A percentile compares a stretch with the other conserved stretches of the same genome.
Evolutionary conservation across 2,113 vertebrate species (phyloP).

Genomic region (Vulpes vulpes): DNA sequence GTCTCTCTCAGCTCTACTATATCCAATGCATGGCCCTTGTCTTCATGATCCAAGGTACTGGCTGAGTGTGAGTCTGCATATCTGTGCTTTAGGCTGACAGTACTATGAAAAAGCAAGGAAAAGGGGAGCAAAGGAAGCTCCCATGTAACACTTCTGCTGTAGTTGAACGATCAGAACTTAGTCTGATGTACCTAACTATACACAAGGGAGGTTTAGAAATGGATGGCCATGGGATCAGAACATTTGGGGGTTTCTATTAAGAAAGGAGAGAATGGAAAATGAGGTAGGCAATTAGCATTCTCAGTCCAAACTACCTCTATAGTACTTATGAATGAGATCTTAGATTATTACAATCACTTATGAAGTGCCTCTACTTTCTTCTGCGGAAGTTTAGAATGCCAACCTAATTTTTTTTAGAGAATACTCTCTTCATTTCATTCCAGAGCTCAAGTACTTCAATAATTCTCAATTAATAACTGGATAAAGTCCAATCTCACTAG

Average conservation of each 20-base stretch:
- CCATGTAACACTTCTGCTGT: not conserved
- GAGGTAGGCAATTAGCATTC: not conserved
- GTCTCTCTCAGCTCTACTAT: rapidly evolving
- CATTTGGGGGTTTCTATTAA: not conserved
- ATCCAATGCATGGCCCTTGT: not conserved
- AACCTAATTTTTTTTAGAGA: not conserved
- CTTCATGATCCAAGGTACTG: not conserved
- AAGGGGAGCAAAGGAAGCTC: not conserved
- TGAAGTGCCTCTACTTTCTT: not conserved
- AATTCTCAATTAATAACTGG: not conserved
- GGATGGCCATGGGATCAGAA: not conserved
- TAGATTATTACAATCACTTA: not conserved
- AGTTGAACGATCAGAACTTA: not conserved
- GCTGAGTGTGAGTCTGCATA: not conserved
- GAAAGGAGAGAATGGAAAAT: not conserved
- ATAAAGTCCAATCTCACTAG: not conserved
- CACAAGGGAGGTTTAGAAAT: not conserved
- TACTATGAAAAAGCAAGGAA: not conserved
- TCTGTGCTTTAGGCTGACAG: not conserved
- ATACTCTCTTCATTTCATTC: not conserved
- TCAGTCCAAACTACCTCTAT: not conserved
- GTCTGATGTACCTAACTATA: not conserved
- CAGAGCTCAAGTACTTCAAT: constrained; percentile 17
- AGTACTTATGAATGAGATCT: not conserved
- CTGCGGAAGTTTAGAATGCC: not conserved